Conservation (phyloP, 2,888 invertebrate species). For the Polydrusus pterygomalis region DNA sequence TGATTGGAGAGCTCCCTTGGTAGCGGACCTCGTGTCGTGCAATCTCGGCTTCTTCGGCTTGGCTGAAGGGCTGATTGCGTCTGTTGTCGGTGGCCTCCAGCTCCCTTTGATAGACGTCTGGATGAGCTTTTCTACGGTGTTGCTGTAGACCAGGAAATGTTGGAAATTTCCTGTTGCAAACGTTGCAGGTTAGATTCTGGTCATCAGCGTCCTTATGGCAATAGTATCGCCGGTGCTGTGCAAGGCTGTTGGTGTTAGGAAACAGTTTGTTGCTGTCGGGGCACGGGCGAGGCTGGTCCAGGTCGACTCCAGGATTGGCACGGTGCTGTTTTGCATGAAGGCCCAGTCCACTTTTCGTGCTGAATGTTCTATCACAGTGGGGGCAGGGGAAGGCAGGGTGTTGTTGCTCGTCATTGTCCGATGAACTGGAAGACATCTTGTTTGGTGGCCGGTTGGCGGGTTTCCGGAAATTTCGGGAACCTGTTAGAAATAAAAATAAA, state of each 20-base stretch:
- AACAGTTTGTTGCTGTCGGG: neutral
- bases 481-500: no score
- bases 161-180: neutral
- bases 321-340: neutral
- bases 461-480: slow-evolving; percentile 4
- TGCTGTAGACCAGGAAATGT: slow-evolving; percentile 18
- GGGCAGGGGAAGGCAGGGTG: neutral
- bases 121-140: slow-evolving; percentile 11
- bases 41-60: neutral
- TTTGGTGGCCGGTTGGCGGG: neutral
- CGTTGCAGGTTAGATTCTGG: neutral
- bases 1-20: slow-evolving; percentile 4
- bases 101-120: neutral
- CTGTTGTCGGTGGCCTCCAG: neutral
- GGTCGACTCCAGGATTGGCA: neutral
- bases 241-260: slow-evolving; percentile 13
- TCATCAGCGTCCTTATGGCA: neutral
- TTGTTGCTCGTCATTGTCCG: neutral
- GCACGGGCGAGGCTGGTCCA: neutral
- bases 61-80: neutral
- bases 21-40: neutral
- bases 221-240: neutral
- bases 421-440: slow-evolving; percentile 6
- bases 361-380: neutral
- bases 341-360: neutral